Evolutionary conservation across 1,140 invertebrate genomes (phyloP), one percentile per base, ranked within the genome.

Genomic region (Prorops nasuta): DNA sequence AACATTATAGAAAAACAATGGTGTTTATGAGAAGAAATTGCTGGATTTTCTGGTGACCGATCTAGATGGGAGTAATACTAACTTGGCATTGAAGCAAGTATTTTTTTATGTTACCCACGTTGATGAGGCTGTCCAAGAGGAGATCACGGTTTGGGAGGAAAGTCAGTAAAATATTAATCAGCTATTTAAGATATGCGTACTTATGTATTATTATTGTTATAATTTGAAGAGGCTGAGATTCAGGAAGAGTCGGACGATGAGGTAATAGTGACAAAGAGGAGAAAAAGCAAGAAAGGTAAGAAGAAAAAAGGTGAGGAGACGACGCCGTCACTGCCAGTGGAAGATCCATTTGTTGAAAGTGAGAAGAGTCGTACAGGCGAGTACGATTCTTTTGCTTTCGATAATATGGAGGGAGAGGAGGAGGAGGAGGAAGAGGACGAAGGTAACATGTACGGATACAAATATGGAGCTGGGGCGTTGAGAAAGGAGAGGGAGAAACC

Each of bases 21-120:
- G 61, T 47, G 62, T 65, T 52, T 66, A 48, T 39, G 64, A 73
- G 47, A 60, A 70, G 8, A 74, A 74, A 39, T 48, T 78, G 9
- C 31, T 71, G n/a, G 67, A 56, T 63, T 81, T 69, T 64, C 76
- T 61, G 44, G 68, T 50, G 57, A 58, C 45, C 43, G 72, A 72
- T 63, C 71, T 56, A 44, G 73, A 55, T 44, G 66, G 60, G 19
- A 64, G 72, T 15, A n/a, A n/a, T n/a, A 66, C 60, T 1, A 65
- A 80, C 60, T 66, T 81, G 6, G 66, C 76, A 15, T 74, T 60
- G 22, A 76, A 79, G 31, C 54, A 79, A 12, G 54, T 83, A 47
- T 80, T 75, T 38, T 74, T 83, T 47, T 84, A 83, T 63, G 79
- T 80, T 56, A 82, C 81, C 0, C 78, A 77, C 47, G 72, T 73